Conservation (phyloP, 2,888 invertebrate species). For the Cephonodes hylas region DNA sequence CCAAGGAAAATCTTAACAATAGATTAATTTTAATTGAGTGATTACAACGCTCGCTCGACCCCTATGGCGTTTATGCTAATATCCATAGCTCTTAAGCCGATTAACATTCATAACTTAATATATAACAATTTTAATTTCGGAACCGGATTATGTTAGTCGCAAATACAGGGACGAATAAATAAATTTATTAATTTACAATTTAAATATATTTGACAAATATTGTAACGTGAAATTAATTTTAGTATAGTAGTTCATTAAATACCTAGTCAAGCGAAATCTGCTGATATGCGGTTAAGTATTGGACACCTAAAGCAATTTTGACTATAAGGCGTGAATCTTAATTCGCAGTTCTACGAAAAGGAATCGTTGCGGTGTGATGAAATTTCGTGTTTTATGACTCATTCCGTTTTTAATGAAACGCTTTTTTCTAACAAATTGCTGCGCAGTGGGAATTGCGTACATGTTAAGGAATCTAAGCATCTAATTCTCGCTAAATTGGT, state of each 20-base stretch:
- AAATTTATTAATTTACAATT: neutral
- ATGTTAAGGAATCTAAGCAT: constrained; percentile 1
- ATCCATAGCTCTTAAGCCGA: neutral
- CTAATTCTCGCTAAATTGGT: neutral
- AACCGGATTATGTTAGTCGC: neutral
- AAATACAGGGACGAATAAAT: neutral
- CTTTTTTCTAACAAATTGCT: constrained; percentile 1
- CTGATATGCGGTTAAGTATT: neutral
- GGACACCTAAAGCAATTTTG: neutral
- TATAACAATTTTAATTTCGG: neutral
- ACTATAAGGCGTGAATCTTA: neutral
- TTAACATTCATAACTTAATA: neutral
- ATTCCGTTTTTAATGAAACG: constrained; percentile 1
- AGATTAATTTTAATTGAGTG: constrained; percentile 41
- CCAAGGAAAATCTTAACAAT: neutral
- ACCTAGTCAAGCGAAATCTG: neutral
- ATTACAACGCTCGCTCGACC: constrained; percentile 30
- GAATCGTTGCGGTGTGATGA: neutral
- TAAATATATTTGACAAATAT: too few species aligned
- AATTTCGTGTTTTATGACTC: neutral
- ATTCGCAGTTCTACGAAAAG: neutral
- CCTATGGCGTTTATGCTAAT: constrained; percentile 14
- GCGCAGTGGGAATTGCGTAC: neutral
- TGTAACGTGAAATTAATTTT: too few species aligned
- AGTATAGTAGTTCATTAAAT: too few species aligned